phyloP scores from a whole-genome alignment of 2,113 vertebrate genomes.

The Lagenorhynchus albirostris region DNA sequence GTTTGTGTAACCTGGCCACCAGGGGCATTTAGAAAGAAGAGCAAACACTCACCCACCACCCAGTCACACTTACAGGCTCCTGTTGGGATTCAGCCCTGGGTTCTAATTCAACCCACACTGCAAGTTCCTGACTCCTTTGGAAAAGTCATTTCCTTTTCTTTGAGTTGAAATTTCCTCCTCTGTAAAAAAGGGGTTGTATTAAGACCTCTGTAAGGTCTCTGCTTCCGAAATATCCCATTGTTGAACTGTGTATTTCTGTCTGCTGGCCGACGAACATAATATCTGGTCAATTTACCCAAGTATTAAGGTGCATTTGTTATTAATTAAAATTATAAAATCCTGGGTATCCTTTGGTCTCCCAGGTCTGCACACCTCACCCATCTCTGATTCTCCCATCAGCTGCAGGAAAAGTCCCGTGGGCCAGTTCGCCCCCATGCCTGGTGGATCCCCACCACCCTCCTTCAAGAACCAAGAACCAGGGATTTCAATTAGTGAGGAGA shows the following conservation, averaged over 20 bases:
- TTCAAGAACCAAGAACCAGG: neutral
- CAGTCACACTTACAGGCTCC: neutral
- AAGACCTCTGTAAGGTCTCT: neutral
- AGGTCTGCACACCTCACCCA: neutral
- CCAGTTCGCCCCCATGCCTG: neutral
- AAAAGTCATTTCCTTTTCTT: neutral
- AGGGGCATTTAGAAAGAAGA: neutral
- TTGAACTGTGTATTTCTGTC: neutral
- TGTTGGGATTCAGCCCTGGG: neutral
- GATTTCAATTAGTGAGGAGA: neutral
- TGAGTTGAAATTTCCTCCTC: neutral
- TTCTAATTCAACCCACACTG: neutral
- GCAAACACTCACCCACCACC: neutral
- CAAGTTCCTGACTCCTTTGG: neutral
- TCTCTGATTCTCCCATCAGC: neutral
- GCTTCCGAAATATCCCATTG: neutral
- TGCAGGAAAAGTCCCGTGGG: neutral
- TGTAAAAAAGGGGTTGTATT: neutral
- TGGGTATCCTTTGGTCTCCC: neutral
- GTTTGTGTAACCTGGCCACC: neutral
- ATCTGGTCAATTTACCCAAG: neutral
- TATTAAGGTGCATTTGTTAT: neutral
- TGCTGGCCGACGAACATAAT: neutral
- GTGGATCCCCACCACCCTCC: neutral
- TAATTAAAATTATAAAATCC: slow-evolving; percentile 11